Conservation (phyloP, 2,797 vertebrate genomes). For the Prionace glauca region DNA sequence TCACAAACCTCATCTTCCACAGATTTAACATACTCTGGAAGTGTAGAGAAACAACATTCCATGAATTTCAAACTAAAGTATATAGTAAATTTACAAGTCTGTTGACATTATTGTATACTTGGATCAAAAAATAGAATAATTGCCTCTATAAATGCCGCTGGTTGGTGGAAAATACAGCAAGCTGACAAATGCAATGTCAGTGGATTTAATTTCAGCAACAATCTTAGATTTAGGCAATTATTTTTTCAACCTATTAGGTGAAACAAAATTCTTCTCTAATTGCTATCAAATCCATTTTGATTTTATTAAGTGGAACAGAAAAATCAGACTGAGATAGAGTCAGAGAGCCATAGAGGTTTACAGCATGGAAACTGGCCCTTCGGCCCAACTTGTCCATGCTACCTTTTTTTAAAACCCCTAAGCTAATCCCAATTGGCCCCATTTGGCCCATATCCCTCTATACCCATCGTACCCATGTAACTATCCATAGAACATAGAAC, state of each 20-base stretch:
- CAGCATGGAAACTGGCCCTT: no score
- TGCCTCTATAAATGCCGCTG: neutral
- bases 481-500: no score
- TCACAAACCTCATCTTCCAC: slow-evolving; percentile 57
- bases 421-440: no score
- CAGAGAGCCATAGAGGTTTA: no score
- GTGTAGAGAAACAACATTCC: slow-evolving; percentile 9
- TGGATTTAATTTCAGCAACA: neutral
- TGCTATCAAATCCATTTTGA: neutral
- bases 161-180: neutral
- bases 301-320: neutral
- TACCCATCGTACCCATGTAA: no score
- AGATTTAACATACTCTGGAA: slow-evolving; percentile 51
- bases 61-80: neutral
- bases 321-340: neutral
- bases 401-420: no score
- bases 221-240: neutral
- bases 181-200: neutral
- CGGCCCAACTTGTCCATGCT: no score
- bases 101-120: neutral
- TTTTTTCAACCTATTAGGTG: neutral
- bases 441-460: no score
- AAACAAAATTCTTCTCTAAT: neutral
- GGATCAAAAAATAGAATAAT: neutral
- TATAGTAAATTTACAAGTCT: neutral